Conservation (phyloP, 2,888 invertebrate genomes). For the Thelaira solivaga region DNA sequence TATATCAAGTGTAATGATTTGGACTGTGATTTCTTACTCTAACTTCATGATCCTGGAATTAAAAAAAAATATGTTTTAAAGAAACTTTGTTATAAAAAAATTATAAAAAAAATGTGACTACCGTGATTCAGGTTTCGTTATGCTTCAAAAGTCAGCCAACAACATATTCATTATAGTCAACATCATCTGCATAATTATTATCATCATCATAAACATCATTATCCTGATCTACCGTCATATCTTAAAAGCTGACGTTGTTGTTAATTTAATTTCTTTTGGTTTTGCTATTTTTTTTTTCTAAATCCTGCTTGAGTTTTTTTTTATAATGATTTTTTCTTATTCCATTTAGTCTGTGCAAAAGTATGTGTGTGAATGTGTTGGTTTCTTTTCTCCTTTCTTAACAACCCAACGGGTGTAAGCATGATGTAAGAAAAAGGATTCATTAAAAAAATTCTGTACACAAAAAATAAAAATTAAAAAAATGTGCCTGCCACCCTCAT, state of each 20-base stretch:
- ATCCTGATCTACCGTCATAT: slow-evolving; percentile 8
- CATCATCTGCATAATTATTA: background rate
- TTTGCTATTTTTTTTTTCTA: slow-evolving; percentile 53
- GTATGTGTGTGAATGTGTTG: background rate
- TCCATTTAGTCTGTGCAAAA: background rate
- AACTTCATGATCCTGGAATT: too few species aligned
- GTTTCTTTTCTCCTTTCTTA: background rate
- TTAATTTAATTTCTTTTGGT: slow-evolving; percentile 62
- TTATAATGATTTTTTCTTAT: background rate
- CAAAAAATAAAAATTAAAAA: slow-evolving; percentile 42
- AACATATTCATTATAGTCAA: slow-evolving; percentile 1
- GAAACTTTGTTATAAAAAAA: too few species aligned
- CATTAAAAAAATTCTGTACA: slow-evolving; percentile 56
- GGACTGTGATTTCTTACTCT: too few species aligned
- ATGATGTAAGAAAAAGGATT: slow-evolving; percentile 59
- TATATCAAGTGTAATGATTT: too few species aligned
- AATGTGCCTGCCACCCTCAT: slow-evolving; percentile 62
- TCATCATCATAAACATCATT: slow-evolving; percentile 7
- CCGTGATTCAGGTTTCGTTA: background rate
- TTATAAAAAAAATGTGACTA: too few species aligned
- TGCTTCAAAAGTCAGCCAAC: slow-evolving; percentile 2
- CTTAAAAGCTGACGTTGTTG: slow-evolving; percentile 47
- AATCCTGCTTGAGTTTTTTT: slow-evolving; percentile 30
- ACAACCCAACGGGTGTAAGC: slow-evolving; percentile 54
- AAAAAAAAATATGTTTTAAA: too few species aligned